Conservation (phyloP, 2,113 vertebrate species). For the Epinephelus fuscoguttatus region DNA sequence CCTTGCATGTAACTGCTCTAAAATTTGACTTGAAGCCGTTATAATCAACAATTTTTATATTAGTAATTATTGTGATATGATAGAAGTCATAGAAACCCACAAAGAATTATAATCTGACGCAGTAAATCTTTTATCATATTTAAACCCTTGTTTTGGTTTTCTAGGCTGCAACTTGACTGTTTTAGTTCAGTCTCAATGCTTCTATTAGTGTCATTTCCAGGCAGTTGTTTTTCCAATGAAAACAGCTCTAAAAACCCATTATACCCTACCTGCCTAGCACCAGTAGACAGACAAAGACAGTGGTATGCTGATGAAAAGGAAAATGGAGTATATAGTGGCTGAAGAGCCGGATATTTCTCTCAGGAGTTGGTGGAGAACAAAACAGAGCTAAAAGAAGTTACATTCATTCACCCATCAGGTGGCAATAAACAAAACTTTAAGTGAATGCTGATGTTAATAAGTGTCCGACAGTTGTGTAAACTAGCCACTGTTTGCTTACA, state of each 20-base stretch:
- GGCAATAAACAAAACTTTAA: not conserved
- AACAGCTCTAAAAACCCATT: not conserved
- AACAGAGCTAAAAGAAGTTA: not conserved
- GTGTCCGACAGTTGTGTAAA: not conserved
- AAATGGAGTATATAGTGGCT: not conserved
- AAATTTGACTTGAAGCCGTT: not conserved
- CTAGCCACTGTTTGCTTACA: constrained; percentile 3
- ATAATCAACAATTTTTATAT: not conserved
- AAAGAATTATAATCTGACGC: not conserved
- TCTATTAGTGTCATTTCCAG: not conserved
- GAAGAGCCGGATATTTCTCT: not conserved
- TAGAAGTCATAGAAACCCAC: not conserved
- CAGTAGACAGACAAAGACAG: not conserved
- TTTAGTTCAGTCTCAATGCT: not conserved
- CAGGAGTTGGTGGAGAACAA: not conserved
- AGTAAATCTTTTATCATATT: not conserved
- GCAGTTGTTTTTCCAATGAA: not conserved
- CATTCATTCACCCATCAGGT: not conserved
- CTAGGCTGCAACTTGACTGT: not conserved
- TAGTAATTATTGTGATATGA: not conserved
- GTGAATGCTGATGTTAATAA: not conserved
- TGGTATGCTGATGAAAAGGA: not conserved
- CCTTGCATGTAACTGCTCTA: not conserved
- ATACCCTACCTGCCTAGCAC: not conserved
- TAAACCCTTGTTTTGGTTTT: not conserved